These are phyloP conservation scores for Trimorus sp. DNA, from an alignment of 2,888 invertebrate species.

Conservation along the genomic window DNA sequence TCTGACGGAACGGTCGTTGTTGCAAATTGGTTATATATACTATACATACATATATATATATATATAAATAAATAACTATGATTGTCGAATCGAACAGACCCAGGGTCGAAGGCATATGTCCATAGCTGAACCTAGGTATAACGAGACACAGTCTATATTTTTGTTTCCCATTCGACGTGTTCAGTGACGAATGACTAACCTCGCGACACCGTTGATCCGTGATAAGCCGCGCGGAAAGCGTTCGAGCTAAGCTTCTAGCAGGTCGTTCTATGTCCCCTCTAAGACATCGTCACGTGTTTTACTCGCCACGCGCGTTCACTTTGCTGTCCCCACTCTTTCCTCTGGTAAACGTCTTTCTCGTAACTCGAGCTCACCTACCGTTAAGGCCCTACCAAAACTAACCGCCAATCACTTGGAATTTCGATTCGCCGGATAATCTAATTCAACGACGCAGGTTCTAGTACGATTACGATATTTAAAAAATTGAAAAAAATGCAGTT, in stretches of 20 bases:
- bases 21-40: conserved; percentile 60
- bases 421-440: conserved; percentile 41
- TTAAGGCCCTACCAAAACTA: conserved; percentile 69
- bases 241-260: conserved; percentile 52
- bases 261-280: conserved; percentile 56
- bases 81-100: conserved; percentile 5
- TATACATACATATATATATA: conserved; percentile 60
- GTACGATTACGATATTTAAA: conserved; percentile 59
- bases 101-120: conserved; percentile 40
- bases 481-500: conserved; percentile 60
- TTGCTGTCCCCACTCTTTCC: conserved; percentile 39
- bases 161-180: conserved; percentile 62
- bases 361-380: conserved; percentile 78
- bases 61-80: conserved; percentile 26
- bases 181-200: conserved; percentile 57
- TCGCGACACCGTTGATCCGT: conserved; percentile 56
- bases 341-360: conserved; percentile 74
- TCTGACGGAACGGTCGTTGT: conserved; percentile 47
- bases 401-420: conserved; percentile 56
- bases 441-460: conserved; percentile 40
- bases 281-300: conserved; percentile 44
- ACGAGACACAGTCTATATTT: conserved; percentile 49
- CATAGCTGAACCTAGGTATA: conserved; percentile 58
- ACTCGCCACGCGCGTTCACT: conserved; percentile 42
- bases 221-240: conserved; percentile 33